Percentiles rank a stretch among this genome's conserved stretches.
Conservation (phyloP, 1,140 invertebrate species). For the Drosophila bocqueti region DNA sequence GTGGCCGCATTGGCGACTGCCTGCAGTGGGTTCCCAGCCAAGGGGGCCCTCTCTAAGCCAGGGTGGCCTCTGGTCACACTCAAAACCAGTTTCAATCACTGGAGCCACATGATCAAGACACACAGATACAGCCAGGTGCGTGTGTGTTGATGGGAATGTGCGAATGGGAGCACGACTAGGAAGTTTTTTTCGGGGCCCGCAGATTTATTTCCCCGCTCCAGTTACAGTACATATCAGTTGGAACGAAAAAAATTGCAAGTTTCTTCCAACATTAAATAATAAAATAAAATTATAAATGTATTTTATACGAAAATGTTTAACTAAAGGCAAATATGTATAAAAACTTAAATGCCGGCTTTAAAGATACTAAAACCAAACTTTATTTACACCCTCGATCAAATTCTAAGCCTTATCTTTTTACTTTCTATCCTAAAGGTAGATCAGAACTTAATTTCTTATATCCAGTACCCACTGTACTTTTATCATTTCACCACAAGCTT, state of each 20-base stretch:
- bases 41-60: slow-evolving; percentile 14
- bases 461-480: slow-evolving; percentile 4
- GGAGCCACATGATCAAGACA: slow-evolving; percentile 47
- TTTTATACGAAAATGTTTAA: background rate
- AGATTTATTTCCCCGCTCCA: background rate
- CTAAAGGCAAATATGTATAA: background rate
- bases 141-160: background rate
- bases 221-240: slow-evolving; percentile 11
- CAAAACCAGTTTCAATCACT: slow-evolving; percentile 62
- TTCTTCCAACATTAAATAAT: background rate
- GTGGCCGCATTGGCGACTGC: slow-evolving; percentile 61
- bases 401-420: too few species aligned
- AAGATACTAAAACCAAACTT: background rate
- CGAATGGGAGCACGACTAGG: slow-evolving; percentile 46
- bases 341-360: too few species aligned
- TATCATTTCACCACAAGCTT: slow-evolving; percentile 65
- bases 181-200: slow-evolving; percentile 45
- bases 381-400: background rate
- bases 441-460: background rate
- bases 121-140: slow-evolving; percentile 40
- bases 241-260: background rate
- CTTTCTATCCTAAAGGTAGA: background rate
- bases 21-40: slow-evolving; percentile 30
- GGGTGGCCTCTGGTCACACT: slow-evolving; percentile 44
- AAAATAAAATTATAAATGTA: background rate